A percentile compares a stretch with the other conserved stretches of the same genome.
These are phyloP conservation scores for Oncopeltus fasciatus DNA, from an alignment of 1,140 invertebrate genomes.

Conservation along the genomic window DNA sequence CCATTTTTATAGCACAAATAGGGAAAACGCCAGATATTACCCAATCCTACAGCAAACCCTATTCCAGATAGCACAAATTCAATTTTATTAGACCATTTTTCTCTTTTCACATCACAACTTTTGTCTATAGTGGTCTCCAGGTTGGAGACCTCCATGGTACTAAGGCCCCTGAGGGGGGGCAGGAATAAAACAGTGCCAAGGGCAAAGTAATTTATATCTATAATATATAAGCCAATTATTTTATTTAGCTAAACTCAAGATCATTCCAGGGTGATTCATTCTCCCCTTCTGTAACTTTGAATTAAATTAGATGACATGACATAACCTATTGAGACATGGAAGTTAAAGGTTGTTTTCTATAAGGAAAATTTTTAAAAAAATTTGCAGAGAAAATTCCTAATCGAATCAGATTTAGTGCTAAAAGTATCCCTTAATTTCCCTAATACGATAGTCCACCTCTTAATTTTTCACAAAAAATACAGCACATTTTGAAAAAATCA, in stretches of 20 bases:
- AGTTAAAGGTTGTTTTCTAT: no score
- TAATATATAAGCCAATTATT: constrained; percentile 2
- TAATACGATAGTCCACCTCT: no score
- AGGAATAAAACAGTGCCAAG: not conserved
- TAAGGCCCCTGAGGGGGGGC: not conserved
- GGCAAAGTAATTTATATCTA: constrained; percentile 17
- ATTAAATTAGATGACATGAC: no score
- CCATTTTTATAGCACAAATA: constrained; percentile 40
- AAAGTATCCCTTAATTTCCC: no score
- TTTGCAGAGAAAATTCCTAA: no score
- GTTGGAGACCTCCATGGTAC: constrained; percentile 2
- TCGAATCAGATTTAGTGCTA: no score
- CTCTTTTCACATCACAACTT: not conserved
- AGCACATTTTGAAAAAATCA: no score
- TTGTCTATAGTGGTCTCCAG: not conserved
- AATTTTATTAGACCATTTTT: constrained; percentile 22
- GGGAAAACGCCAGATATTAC: constrained; percentile 43
- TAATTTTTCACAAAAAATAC: no score
- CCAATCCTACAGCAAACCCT: constrained; percentile 33
- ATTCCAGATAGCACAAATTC: constrained; percentile 30
- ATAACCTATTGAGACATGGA: no score
- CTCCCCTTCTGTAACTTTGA: no score
- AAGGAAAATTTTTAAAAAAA: no score
- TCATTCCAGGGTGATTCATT: no score
- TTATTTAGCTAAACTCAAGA: not conserved